Percentiles rank a stretch among this genome's conserved stretches.
Evolutionary conservation across 2,888 invertebrate species (phyloP).

Genomic region (Allygus modestus): DNA sequence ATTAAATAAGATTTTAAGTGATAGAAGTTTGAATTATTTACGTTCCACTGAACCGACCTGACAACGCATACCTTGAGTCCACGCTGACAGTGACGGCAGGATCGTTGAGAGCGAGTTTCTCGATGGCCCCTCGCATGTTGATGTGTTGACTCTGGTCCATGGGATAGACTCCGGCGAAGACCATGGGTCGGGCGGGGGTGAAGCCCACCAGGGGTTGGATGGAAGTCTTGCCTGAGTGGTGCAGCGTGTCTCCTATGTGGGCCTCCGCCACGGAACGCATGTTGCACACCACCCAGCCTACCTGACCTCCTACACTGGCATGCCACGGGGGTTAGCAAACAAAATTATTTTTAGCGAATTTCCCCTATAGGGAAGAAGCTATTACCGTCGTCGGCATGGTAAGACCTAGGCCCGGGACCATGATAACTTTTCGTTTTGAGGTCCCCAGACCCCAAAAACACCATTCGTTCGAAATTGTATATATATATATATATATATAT

Average conservation of each 20-base stretch:
- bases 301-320: slow-evolving; percentile 90
- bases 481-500: too few species aligned
- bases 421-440: too few species aligned
- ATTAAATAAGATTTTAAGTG: too few species aligned
- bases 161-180: slow-evolving; percentile 94
- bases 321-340: slow-evolving; percentile 12
- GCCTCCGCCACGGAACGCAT: slow-evolving; percentile 87
- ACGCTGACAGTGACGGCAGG: slow-evolving; percentile 89
- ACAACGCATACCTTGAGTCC: slow-evolving; percentile 85
- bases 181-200: slow-evolving; percentile 85
- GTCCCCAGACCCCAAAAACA: too few species aligned
- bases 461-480: too few species aligned
- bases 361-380: too few species aligned
- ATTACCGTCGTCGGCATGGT: too few species aligned
- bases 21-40: too few species aligned
- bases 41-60: too few species aligned
- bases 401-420: too few species aligned
- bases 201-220: slow-evolving; percentile 82
- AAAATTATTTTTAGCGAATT: too few species aligned
- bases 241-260: slow-evolving; percentile 87
- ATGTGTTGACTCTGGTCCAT: slow-evolving; percentile 91
- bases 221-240: slow-evolving; percentile 75
- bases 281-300: slow-evolving; percentile 91
- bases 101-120: slow-evolving; percentile 95
- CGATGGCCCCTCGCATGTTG: slow-evolving; percentile 87